phyloP scores from a whole-genome alignment of 23 tunicate genomes.

The Halocynthia roretzi region DNA sequence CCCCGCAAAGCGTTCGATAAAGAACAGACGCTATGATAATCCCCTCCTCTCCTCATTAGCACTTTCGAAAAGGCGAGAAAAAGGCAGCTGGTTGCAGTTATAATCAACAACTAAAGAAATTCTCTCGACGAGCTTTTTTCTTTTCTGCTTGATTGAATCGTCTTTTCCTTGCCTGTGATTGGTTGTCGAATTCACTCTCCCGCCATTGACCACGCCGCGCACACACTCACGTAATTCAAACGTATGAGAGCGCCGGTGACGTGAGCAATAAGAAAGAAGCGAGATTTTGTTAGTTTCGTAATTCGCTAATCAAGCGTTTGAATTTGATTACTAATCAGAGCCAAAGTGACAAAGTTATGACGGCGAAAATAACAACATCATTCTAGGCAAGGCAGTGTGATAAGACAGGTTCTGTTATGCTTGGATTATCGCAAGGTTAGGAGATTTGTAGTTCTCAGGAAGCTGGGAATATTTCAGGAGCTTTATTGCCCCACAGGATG shows the following conservation, averaged over 20 bases:
- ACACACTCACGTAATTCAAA: conserved; percentile 16
- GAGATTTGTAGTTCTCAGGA: no score
- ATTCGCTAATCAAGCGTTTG: no score
- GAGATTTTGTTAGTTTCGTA: no score
- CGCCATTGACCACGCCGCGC: conserved; percentile 19
- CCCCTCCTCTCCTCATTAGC: conserved; percentile 10
- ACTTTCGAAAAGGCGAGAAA: conserved; percentile 2
- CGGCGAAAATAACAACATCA: no score
- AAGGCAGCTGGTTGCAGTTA: not conserved
- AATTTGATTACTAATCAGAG: no score
- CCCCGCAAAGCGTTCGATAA: conserved; percentile 4
- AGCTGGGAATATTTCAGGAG: no score
- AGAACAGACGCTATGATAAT: conserved; percentile 3
- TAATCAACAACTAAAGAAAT: not conserved
- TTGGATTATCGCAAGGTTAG: no score
- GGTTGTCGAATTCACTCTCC: conserved; percentile 17
- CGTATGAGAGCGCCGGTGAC: not conserved
- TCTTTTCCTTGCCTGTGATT: conserved; percentile 4
- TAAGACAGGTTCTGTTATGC: no score
- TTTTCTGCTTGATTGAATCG: not conserved
- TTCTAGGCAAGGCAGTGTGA: no score
- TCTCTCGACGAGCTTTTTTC: conserved; percentile 3
- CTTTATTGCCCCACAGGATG: no score
- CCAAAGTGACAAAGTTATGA: no score
- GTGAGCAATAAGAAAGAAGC: not conserved